Conservation (phyloP, 1,140 invertebrate genomes). For the Calycopis cecrops region DNA sequence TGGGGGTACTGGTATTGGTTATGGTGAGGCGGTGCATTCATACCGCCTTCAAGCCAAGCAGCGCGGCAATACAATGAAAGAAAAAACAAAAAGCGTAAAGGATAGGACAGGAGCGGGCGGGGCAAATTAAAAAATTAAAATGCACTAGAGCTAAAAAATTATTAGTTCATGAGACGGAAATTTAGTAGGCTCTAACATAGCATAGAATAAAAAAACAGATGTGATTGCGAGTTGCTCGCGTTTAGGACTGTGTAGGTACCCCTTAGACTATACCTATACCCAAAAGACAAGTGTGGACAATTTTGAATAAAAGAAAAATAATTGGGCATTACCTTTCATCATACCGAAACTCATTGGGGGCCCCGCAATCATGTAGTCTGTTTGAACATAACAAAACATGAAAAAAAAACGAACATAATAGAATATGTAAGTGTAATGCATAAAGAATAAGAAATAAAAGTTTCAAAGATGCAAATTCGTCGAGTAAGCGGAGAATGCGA, state of each 20-base stretch:
- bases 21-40: constrained; percentile 73
- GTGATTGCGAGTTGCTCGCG: constrained; percentile 34
- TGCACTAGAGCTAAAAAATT: constrained; percentile 17
- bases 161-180: constrained; percentile 17
- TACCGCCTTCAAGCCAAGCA: constrained; percentile 74
- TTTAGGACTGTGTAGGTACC: constrained; percentile 24
- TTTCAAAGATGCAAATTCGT: constrained; percentile 57
- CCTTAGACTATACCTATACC: constrained; percentile 59
- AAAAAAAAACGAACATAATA: constrained; percentile 76
- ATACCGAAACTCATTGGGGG: constrained; percentile 85
- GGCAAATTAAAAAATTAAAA: constrained; percentile 58
- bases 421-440: constrained; percentile 53
- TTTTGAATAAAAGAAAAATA: constrained; percentile 60
- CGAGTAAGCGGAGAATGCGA: constrained; percentile 54
- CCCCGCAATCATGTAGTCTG: constrained; percentile 84
- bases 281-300: constrained; percentile 45
- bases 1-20: constrained; percentile 67
- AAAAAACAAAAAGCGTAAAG: constrained; percentile 71
- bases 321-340: constrained; percentile 81
- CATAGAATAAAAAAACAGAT: constrained; percentile 38
- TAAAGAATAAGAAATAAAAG: constrained; percentile 51
- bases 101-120: constrained; percentile 49
- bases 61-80: constrained; percentile 72
- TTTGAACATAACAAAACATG: constrained; percentile 78
- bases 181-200: constrained; percentile 62